phyloP scores from a whole-genome alignment of 2,888 invertebrate species.

The Tuta absoluta region DNA sequence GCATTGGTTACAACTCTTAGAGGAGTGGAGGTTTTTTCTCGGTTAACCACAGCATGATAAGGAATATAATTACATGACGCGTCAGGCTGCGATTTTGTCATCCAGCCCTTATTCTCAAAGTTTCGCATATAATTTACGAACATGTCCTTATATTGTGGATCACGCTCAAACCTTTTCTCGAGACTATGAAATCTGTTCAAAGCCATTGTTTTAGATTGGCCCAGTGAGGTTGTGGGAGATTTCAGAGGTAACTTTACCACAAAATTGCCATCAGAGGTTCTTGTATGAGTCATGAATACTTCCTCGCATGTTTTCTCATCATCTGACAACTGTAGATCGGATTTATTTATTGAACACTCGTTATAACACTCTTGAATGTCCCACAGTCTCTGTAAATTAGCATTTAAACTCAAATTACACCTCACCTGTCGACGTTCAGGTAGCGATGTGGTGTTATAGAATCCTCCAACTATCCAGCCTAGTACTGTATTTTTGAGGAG shows the following conservation, averaged over 20 bases:
- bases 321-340: constrained; percentile 4
- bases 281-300: background rate
- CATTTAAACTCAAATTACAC: constrained; percentile 9
- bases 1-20: constrained; percentile 27
- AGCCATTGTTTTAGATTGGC: constrained; percentile 15
- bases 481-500: background rate
- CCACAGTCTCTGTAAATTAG: constrained; percentile 9
- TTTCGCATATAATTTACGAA: constrained; percentile 26
- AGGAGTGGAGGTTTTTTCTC: constrained; percentile 21
- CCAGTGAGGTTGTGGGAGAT: constrained; percentile 6
- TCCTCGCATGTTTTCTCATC: constrained; percentile 13
- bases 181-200: constrained; percentile 21
- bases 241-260: constrained; percentile 22
- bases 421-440: background rate
- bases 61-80: constrained; percentile 23
- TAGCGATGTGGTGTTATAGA: too few relatives aligned
- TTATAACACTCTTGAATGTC: background rate
- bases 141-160: constrained; percentile 22
- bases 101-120: constrained; percentile 21
- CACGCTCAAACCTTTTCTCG: constrained; percentile 23
- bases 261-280: constrained; percentile 17
- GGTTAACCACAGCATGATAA: constrained; percentile 23
- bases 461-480: constrained; percentile 1
- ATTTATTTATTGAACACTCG: too few relatives aligned
- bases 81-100: constrained; percentile 14